A percentile compares a stretch with the other conserved stretches of the same genome.
Evolutionary conservation across 2,888 invertebrate genomes (phyloP).

Genomic region (Agonopterix heracliana): DNA sequence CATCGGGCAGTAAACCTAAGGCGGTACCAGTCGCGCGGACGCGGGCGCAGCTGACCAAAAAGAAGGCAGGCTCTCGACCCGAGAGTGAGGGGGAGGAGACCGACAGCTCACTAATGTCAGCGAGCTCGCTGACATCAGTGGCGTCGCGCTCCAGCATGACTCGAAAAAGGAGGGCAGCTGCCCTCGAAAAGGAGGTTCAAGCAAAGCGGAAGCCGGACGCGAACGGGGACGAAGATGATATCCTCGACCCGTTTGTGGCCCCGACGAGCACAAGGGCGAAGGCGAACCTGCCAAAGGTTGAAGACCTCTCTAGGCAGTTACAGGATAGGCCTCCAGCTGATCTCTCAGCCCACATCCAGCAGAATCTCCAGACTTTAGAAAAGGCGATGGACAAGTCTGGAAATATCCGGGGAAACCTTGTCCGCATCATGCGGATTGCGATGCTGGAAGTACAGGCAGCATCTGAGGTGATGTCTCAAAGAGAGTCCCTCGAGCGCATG

Average conservation of each 20-base stretch:
- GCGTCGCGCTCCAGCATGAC: neutral
- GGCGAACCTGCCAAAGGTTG: neutral
- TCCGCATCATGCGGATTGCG: too few species aligned
- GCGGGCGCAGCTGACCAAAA: too few species aligned
- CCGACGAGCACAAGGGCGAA: neutral
- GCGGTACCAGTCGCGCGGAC: too few species aligned
- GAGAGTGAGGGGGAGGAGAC: neutral
- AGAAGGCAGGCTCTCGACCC: neutral
- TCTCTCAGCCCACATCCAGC: too few species aligned
- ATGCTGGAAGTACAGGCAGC: too few species aligned
- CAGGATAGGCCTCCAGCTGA: too few species aligned
- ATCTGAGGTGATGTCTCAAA: too few species aligned
- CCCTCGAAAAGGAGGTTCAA: neutral
- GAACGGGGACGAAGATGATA: neutral
- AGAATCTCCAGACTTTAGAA: too few species aligned
- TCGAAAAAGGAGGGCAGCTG: neutral
- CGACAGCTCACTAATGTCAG: neutral
- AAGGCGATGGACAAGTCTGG: too few species aligned
- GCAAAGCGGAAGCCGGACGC: neutral
- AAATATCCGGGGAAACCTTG: too few species aligned
- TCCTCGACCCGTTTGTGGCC: neutral
- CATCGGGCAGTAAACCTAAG: too few species aligned
- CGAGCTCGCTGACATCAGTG: neutral
- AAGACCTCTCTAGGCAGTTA: neutral
- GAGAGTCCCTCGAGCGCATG: too few species aligned